phyloP scores from a whole-genome alignment of 2,113 vertebrate species.

The Thermophis baileyi region DNA sequence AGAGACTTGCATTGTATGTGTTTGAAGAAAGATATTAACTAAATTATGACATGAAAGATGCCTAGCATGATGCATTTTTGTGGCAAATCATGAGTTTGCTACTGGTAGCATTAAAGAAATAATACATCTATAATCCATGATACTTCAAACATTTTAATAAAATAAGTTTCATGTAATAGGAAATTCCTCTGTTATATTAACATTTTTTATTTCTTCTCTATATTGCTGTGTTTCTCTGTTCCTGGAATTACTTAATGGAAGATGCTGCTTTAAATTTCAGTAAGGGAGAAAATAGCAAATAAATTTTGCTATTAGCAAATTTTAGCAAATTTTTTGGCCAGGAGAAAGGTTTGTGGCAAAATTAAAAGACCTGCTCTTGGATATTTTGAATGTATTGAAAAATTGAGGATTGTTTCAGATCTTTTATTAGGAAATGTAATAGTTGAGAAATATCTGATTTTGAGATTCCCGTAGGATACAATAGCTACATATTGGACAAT shows the following conservation, averaged over 20 bases:
- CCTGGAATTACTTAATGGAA: not conserved
- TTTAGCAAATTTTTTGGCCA: no score
- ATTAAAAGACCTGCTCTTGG: not conserved
- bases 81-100: not conserved
- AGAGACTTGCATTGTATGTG: not conserved
- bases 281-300: not conserved
- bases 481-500: not conserved
- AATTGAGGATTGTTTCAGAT: slow-evolving; percentile 44
- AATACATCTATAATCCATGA: not conserved
- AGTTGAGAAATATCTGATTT: not conserved
- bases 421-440: slow-evolving; percentile 43
- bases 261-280: not conserved
- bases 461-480: not conserved
- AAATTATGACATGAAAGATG: not conserved
- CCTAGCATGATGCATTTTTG: not conserved
- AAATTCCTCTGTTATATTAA: not conserved
- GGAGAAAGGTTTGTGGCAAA: not conserved
- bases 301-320: no score
- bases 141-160: not conserved
- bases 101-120: not conserved
- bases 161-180: not conserved
- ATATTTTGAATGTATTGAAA: not conserved
- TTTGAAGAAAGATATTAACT: not conserved
- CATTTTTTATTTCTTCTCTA: not conserved
- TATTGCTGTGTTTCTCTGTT: not conserved